phyloP scores from a whole-genome alignment of 1,140 invertebrate species.

The Parapsyche elsis region DNA sequence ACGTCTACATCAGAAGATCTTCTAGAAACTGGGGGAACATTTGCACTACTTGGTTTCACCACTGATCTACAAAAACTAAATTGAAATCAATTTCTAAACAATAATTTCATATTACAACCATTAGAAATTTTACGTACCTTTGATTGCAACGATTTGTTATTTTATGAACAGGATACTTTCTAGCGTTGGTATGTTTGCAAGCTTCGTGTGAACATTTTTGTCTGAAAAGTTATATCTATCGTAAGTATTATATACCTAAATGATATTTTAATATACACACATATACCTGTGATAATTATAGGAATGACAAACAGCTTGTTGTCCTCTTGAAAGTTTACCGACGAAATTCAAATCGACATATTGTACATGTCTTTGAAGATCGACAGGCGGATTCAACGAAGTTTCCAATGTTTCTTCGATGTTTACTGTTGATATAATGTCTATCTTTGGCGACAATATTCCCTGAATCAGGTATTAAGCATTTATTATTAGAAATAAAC shows the following conservation, averaged over 20 bases:
- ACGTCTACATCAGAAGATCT: background rate
- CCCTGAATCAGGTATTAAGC: no score
- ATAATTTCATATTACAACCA: background rate
- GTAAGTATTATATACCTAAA: background rate
- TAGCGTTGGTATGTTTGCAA: background rate
- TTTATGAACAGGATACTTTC: background rate
- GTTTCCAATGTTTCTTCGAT: conserved; percentile 61
- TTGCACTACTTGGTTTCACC: no score
- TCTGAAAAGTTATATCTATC: background rate
- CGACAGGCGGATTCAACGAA: conserved; percentile 14
- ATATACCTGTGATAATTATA: conserved; percentile 56
- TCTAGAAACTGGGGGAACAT: background rate
- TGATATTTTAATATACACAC: background rate
- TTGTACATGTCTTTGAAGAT: conserved; percentile 4
- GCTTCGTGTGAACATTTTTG: background rate
- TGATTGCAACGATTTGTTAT: no score
- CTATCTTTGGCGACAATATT: conserved; percentile 71
- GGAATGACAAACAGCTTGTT: conserved; percentile 59
- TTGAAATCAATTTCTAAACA: background rate
- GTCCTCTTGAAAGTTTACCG: conserved; percentile 51
- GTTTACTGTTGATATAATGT: conserved; percentile 68
- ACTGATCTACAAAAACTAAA: no score
- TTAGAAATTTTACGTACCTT: no score
- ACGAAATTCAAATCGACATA: conserved; percentile 59
- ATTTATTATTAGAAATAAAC: no score